Evolutionary conservation across 2,888 invertebrate genomes (phyloP).

Genomic region (Linnaemya tessellans): DNA sequence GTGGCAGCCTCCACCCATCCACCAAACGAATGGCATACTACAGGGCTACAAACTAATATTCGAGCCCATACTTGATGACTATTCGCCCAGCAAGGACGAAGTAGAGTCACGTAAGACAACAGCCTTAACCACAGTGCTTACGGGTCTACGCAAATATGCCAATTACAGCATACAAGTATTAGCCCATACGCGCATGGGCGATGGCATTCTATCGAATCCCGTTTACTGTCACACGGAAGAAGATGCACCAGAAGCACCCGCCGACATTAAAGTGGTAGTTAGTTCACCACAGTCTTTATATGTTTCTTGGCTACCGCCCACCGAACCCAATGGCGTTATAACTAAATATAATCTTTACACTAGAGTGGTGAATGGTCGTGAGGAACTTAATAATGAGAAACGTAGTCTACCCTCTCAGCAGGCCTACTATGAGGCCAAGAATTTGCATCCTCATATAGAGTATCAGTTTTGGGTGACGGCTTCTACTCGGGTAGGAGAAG

Average conservation of each 20-base stretch:
- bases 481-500: conserved; percentile 90
- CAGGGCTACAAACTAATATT: conserved; percentile 90
- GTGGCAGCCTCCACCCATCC: conserved; percentile 90
- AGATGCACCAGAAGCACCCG: conserved; percentile 92
- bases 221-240: conserved; percentile 90
- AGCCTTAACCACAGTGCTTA: conserved; percentile 88
- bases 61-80: conserved; percentile 87
- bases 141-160: conserved; percentile 89
- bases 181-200: conserved; percentile 91
- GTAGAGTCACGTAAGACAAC: conserved; percentile 87
- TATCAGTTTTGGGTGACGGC: conserved; percentile 92
- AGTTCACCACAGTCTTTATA: conserved; percentile 89
- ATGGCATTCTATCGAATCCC: conserved; percentile 88
- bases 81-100: conserved; percentile 84
- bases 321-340: conserved; percentile 90
- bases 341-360: conserved; percentile 90
- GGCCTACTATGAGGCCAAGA: conserved; percentile 87
- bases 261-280: conserved; percentile 91
- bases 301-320: conserved; percentile 91
- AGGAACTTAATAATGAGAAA: conserved; percentile 88
- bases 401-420: conserved; percentile 87
- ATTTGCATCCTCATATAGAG: conserved; percentile 87
- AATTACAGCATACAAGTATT: conserved; percentile 92
- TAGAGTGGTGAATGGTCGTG: conserved; percentile 87
- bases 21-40: conserved; percentile 89